Evolutionary conservation across 2,797 vertebrate species (phyloP).

Genomic region (Lycodopsis pacificus): DNA sequence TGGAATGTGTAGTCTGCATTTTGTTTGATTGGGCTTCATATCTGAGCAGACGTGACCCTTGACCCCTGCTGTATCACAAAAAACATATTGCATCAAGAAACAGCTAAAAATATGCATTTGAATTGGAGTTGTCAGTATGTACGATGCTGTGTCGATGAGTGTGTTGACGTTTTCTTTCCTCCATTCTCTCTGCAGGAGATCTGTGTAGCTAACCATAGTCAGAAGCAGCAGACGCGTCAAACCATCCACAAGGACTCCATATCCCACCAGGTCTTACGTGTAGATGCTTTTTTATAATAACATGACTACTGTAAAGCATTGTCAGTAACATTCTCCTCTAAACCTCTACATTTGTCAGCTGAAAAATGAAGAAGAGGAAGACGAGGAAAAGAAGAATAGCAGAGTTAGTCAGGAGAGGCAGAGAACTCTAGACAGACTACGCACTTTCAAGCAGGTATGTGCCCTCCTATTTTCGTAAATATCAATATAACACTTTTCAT

Average conservation of each 20-base stretch:
- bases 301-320: background rate
- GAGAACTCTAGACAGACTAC: conserved; percentile 94
- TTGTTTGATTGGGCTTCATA: background rate
- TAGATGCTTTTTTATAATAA: conserved; percentile 46
- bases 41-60: background rate
- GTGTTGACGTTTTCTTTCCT: conserved; percentile 8
- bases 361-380: conserved; percentile 88
- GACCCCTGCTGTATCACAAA: background rate
- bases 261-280: conserved; percentile 84
- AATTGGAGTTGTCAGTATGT: background rate
- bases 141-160: background rate
- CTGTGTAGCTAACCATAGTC: conserved; percentile 93
- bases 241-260: conserved; percentile 81
- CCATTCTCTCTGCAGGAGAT: conserved; percentile 88
- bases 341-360: conserved; percentile 57
- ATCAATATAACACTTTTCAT: background rate
- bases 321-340: background rate
- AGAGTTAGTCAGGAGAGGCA: conserved; percentile 96
- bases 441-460: conserved; percentile 94
- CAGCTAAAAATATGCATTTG: background rate
- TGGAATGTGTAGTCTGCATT: background rate
- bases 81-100: background rate
- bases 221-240: conserved; percentile 89
- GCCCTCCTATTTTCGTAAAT: background rate
- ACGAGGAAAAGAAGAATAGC: conserved; percentile 90